phyloP scores from a whole-genome alignment of 2,888 invertebrate genomes.

The Caradrina clavipalpis region DNA sequence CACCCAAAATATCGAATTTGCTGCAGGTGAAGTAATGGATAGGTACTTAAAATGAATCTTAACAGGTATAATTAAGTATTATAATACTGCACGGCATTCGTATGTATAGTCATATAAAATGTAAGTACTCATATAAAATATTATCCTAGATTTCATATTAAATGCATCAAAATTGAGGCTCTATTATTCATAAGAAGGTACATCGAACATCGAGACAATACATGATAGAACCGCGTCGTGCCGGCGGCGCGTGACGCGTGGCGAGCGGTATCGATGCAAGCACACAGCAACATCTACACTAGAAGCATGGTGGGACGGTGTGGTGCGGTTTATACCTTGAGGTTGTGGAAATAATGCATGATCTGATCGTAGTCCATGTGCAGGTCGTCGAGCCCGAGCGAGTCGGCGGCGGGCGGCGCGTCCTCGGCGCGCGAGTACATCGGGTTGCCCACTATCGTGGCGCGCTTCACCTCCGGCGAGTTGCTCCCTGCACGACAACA shows the following conservation, averaged over 20 bases:
- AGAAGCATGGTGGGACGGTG: conserved; percentile 86
- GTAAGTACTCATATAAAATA: conserved; percentile 86
- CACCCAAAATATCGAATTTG: conserved; percentile 72
- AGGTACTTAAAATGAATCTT: conserved; percentile 76
- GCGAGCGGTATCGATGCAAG: conserved; percentile 77
- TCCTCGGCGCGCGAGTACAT: conserved; percentile 94
- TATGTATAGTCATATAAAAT: conserved; percentile 87
- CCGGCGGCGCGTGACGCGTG: conserved; percentile 62
- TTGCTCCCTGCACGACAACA: conserved; percentile 73
- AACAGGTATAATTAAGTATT: conserved; percentile 71
- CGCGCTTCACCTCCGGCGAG: conserved; percentile 94
- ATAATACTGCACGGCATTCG: conserved; percentile 86
- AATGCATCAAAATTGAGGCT: conserved; percentile 90
- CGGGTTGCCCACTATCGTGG: conserved; percentile 97
- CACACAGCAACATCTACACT: conserved; percentile 87
- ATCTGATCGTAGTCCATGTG: conserved; percentile 99
- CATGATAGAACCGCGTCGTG: conserved; percentile 72
- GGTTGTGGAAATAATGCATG: conserved; percentile 99
- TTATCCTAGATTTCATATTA: conserved; percentile 83
- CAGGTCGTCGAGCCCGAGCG: conserved; percentile 95
- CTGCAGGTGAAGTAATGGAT: conserved; percentile 72
- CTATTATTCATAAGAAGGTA: conserved; percentile 86
- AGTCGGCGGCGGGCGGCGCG: conserved; percentile 85
- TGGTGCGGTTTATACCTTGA: conserved; percentile 94
- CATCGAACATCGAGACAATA: conserved; percentile 80